phyloP scores from a whole-genome alignment of 2,888 invertebrate species.

The Brenthis daphne region DNA sequence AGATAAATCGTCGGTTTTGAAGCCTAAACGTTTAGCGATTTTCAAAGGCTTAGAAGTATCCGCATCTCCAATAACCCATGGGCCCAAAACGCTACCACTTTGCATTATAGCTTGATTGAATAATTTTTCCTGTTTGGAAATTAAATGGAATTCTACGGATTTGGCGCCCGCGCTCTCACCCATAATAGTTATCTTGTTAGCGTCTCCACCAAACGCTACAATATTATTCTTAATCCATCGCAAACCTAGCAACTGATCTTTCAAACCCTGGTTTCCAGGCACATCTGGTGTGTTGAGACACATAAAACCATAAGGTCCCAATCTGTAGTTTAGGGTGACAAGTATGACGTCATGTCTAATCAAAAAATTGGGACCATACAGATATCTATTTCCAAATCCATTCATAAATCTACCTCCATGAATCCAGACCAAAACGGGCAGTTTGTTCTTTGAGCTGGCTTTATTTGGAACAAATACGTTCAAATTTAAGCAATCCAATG shows the following conservation, averaged over 20 bases:
- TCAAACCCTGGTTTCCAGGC: conserved; percentile 54
- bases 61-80: conserved; percentile 39
- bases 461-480: conserved; percentile 81
- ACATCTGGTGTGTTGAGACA: conserved; percentile 46
- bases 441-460: conserved; percentile 39
- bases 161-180: conserved; percentile 51
- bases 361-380: conserved; percentile 50
- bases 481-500: conserved; percentile 81
- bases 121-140: conserved; percentile 44
- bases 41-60: conserved; percentile 41
- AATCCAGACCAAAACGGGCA: conserved; percentile 64
- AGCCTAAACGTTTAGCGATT: conserved; percentile 48
- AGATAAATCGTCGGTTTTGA: conserved; percentile 42
- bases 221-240: conserved; percentile 52
- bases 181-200: conserved; percentile 52
- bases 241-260: conserved; percentile 49
- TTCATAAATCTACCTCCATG: conserved; percentile 59
- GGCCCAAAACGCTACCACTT: conserved; percentile 46
- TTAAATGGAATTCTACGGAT: conserved; percentile 46
- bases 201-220: conserved; percentile 53
- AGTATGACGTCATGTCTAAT: conserved; percentile 45
- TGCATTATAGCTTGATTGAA: conserved; percentile 48
- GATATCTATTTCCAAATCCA: conserved; percentile 52
- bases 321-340: conserved; percentile 50
- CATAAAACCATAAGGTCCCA: conserved; percentile 51